Percentiles rank a stretch among this genome's conserved stretches.
Conservation (phyloP, 2,113 vertebrate species). For the Petromus typicus region DNA sequence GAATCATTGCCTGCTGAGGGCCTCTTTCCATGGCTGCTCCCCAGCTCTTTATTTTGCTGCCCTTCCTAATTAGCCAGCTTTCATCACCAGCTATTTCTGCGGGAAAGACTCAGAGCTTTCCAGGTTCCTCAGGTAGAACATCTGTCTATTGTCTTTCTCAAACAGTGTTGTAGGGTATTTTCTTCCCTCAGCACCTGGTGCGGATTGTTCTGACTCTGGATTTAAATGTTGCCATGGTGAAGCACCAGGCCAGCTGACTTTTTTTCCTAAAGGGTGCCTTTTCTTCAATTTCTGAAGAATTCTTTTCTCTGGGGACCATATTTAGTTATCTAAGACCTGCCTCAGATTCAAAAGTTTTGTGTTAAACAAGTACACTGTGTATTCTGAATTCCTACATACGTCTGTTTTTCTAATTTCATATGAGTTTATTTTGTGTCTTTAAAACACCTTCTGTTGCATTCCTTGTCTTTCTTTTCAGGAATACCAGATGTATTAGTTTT, state of each 20-base stretch:
- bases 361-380: neutral
- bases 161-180: neutral
- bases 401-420: neutral
- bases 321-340: neutral
- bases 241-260: neutral
- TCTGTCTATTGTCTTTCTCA: neutral
- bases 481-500: neutral
- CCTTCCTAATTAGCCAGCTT: neutral
- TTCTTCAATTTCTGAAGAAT: slow-evolving; percentile 15
- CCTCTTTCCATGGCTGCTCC: neutral
- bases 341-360: neutral
- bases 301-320: neutral
- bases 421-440: neutral
- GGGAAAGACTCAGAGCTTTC: neutral
- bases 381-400: neutral
- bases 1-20: neutral
- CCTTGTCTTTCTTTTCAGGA: neutral
- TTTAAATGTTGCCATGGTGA: neutral
- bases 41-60: neutral
- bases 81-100: neutral
- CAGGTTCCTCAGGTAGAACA: neutral
- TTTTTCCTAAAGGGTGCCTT: neutral
- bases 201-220: neutral
- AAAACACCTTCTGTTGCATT: neutral
- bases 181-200: neutral